A percentile compares a stretch with the other conserved stretches of the same genome.
These are phyloP conservation scores for Antedon mediterranea DNA, from an alignment of 53 echinoderm and acorn worm genomes.

Conservation along the genomic window DNA sequence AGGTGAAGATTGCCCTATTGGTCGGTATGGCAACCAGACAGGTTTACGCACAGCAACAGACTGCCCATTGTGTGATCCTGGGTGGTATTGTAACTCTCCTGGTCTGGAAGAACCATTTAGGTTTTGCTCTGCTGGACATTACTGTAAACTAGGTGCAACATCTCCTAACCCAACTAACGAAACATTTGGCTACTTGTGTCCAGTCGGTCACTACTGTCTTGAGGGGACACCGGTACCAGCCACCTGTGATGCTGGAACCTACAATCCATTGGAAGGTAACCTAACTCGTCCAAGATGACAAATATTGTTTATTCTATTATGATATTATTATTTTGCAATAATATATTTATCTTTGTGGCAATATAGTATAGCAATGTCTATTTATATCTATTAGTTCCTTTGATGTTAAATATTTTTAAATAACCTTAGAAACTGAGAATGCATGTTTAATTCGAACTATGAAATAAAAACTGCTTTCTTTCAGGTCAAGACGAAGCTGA, in stretches of 20 bases:
- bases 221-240: slow-evolving; percentile 59
- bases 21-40: slow-evolving; percentile 84
- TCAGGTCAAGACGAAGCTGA: slow-evolving; percentile 54
- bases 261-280: slow-evolving; percentile 74
- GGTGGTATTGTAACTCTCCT: slow-evolving; percentile 55
- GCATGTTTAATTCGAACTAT: too few relatives aligned
- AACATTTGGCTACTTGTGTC: slow-evolving; percentile 70
- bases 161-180: slow-evolving; percentile 56
- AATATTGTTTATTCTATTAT: too few relatives aligned
- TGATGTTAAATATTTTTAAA: too few relatives aligned
- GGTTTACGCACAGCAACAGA: slow-evolving; percentile 45
- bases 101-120: slow-evolving; percentile 52
- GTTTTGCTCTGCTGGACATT: slow-evolving; percentile 53
- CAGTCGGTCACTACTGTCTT: slow-evolving; percentile 77
- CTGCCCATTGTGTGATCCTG: slow-evolving; percentile 71
- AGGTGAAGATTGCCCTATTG: slow-evolving; percentile 84
- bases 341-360: too few relatives aligned
- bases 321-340: too few relatives aligned
- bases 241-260: slow-evolving; percentile 52
- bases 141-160: slow-evolving; percentile 75
- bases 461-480: not conserved
- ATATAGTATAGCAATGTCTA: too few relatives aligned
- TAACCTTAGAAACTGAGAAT: too few relatives aligned
- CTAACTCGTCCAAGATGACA: too few relatives aligned
- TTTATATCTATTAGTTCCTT: too few relatives aligned